Evolutionary conservation across 2,797 vertebrate species (phyloP).

Genomic region (Spinus olivaceus): DNA sequence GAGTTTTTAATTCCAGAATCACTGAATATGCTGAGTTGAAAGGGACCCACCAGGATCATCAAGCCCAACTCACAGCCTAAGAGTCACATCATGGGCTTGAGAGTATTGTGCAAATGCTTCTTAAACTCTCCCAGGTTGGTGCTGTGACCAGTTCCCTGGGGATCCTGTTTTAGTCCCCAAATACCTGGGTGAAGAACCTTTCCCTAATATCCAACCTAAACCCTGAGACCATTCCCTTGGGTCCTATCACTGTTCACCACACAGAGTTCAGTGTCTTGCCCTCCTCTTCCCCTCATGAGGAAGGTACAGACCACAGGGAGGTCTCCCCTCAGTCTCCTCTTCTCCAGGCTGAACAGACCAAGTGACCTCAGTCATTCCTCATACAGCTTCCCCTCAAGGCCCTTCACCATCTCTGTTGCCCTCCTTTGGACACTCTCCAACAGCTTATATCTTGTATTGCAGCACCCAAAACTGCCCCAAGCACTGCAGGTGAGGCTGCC

Average conservation of each 20-base stretch:
- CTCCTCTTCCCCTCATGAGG: not conserved
- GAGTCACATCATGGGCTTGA: too few species aligned
- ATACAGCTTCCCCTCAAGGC: rapidly evolving
- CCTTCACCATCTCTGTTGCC: too few species aligned
- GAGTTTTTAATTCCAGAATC: not conserved
- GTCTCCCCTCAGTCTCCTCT: not conserved
- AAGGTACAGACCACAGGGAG: not conserved
- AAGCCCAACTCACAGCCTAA: not conserved
- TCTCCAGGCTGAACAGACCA: not conserved
- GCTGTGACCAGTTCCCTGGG: not conserved
- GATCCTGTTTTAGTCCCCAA: not conserved
- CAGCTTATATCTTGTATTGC: not conserved
- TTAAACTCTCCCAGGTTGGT: not conserved
- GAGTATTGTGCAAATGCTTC: not conserved
- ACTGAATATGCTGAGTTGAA: not conserved
- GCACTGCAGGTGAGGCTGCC: rapidly evolving
- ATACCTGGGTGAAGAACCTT: not conserved
- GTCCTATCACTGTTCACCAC: not conserved
- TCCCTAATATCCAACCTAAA: not conserved
- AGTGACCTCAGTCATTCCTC: not conserved
- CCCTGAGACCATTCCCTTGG: not conserved
- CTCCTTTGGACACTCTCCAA: not conserved
- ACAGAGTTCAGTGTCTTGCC: not conserved
- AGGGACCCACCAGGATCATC: not conserved
- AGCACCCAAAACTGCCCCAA: not conserved